Evolutionary conservation across 2,113 vertebrate species (phyloP).

Genomic region (Phodopus roborovskii): DNA sequence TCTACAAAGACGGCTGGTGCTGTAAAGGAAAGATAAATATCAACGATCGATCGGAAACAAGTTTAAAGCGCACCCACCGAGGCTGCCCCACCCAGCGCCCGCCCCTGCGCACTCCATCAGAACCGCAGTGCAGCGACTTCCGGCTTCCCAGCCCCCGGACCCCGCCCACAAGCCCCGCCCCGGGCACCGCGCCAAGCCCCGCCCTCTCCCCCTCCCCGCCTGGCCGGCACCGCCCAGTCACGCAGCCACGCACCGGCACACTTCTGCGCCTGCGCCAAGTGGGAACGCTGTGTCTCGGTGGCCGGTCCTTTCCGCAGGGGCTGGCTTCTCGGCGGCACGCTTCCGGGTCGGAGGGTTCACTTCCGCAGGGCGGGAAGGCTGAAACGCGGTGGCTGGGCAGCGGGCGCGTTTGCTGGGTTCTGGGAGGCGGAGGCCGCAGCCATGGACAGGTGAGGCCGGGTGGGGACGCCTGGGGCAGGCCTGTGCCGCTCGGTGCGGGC

Average conservation of each 20-base stretch:
- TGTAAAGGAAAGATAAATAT: slow-evolving; percentile 20
- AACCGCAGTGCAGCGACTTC: not conserved
- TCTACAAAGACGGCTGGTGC: not conserved
- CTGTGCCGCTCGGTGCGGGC: not conserved
- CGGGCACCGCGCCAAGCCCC: not conserved
- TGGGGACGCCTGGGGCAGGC: not conserved
- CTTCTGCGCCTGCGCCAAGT: not conserved
- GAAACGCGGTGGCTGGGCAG: not conserved
- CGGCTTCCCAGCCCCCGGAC: not conserved
- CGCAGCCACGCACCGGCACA: accelerated
- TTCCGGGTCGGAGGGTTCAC: slow-evolving; percentile 71
- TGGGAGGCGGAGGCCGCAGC: not conserved
- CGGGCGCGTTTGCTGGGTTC: accelerated
- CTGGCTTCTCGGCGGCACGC: accelerated
- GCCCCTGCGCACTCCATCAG: accelerated
- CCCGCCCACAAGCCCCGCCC: not conserved
- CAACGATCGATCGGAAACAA: not conserved
- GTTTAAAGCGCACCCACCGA: not conserved
- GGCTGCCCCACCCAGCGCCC: not conserved
- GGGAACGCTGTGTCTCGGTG: accelerated
- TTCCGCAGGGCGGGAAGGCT: slow-evolving; percentile 79
- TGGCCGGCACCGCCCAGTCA: not conserved
- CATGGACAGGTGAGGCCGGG: slow-evolving; percentile 77
- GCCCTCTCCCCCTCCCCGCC: not conserved
- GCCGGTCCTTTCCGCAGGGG: accelerated